phyloP scores from a whole-genome alignment of 1,140 invertebrate species.

The Scaptomyza graminum region DNA sequence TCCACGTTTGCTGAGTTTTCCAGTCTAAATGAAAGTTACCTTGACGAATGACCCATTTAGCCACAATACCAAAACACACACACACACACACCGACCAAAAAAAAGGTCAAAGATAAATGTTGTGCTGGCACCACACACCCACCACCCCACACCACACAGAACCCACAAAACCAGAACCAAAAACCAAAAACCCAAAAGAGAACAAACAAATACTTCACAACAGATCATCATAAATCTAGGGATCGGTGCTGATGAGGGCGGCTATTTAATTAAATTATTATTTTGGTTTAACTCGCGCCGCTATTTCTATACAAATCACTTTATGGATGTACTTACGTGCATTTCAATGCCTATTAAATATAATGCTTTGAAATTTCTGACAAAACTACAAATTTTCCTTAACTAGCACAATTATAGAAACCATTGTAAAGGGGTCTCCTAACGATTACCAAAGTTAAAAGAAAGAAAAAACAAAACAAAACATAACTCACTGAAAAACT shows the following conservation, averaged over 20 bases:
- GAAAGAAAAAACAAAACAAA: background rate
- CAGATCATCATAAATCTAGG: constrained; percentile 27
- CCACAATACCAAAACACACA: constrained; percentile 67
- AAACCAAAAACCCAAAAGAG: constrained; percentile 19
- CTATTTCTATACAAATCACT: background rate
- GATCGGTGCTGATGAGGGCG: constrained; percentile 25
- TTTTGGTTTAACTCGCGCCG: constrained; percentile 20
- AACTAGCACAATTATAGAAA: background rate
- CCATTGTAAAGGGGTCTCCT: background rate
- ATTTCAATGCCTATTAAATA: constrained; percentile 23
- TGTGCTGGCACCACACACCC: constrained; percentile 26
- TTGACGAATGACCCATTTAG: constrained; percentile 82
- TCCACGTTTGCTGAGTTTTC: constrained; percentile 67
- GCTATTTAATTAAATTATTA: constrained; percentile 47
- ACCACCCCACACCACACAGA: constrained; percentile 22
- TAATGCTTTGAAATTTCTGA: constrained; percentile 18
- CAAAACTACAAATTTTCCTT: background rate
- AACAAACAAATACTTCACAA: constrained; percentile 1
- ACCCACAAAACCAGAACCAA: constrained; percentile 53
- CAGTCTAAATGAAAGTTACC: constrained; percentile 82
- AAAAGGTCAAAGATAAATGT: constrained; percentile 77
- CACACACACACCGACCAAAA: constrained; percentile 15
- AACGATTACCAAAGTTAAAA: background rate
- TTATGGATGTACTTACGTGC: constrained; percentile 1
- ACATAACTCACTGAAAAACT: background rate